These are phyloP conservation scores for Phoenicopterus ruber DNA, from an alignment of 2,113 vertebrate species.

Conservation along the genomic window DNA sequence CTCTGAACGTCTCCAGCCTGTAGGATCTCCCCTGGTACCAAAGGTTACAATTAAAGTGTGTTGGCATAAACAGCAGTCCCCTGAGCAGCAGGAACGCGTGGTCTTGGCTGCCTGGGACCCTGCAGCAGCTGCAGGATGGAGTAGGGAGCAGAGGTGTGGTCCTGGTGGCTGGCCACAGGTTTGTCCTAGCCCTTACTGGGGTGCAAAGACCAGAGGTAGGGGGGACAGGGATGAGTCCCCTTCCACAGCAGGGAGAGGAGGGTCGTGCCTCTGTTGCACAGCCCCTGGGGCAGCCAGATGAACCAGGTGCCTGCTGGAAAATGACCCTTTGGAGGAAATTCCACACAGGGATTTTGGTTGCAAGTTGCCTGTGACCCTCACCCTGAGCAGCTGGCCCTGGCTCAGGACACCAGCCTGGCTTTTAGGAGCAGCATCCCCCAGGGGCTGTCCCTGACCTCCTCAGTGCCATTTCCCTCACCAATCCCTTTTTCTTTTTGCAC, in stretches of 20 bases:
- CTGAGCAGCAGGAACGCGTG: neutral
- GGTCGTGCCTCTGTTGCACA: neutral
- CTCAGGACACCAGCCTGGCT: neutral
- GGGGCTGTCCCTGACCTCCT: neutral
- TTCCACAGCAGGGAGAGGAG: neutral
- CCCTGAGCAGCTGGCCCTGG: neutral
- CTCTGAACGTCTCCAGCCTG: neutral
- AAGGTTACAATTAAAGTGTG: neutral
- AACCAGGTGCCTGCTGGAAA: neutral
- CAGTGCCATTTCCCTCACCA: neutral
- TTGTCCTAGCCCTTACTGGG: neutral
- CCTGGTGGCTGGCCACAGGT: neutral
- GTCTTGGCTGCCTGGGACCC: neutral
- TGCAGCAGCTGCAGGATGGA: fast-evolving
- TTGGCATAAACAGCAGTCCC: neutral
- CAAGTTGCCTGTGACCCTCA: neutral
- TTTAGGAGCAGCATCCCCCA: neutral
- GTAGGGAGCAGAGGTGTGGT: neutral
- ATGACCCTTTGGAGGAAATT: neutral
- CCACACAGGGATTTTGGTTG: neutral
- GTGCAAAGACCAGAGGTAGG: neutral
- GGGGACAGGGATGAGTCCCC: neutral
- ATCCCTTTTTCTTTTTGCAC: neutral
- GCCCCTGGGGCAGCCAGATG: neutral
- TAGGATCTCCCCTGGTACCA: neutral